Evolutionary conservation across 2,113 vertebrate species (phyloP).

Genomic region (Perca fluviatilis): DNA sequence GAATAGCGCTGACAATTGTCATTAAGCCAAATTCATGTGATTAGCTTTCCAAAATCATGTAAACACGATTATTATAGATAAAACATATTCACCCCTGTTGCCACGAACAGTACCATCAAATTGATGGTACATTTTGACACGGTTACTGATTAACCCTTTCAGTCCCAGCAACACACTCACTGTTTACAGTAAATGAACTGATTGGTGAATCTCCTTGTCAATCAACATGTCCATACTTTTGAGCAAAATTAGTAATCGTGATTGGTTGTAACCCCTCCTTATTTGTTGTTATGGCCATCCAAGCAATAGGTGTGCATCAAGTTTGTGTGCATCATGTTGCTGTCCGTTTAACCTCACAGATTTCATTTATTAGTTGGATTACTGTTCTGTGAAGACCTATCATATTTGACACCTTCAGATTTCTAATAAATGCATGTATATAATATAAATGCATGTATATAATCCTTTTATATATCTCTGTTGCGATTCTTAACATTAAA

Average conservation of each 20-base stretch:
- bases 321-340: background rate
- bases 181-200: background rate
- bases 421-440: background rate
- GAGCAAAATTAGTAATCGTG: background rate
- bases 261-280: background rate
- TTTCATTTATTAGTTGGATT: background rate
- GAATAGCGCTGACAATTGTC: background rate
- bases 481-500: background rate
- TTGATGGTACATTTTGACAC: too few relatives aligned
- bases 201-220: background rate
- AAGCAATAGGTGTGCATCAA: background rate
- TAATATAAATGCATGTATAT: background rate
- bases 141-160: background rate
- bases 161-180: background rate
- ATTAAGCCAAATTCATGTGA: background rate
- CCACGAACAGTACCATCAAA: background rate
- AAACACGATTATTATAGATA: background rate
- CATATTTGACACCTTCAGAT: background rate
- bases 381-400: background rate
- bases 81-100: background rate
- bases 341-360: background rate
- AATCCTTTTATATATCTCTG: too few relatives aligned
- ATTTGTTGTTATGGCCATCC: background rate
- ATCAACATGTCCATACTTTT: background rate
- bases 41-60: background rate